These are phyloP conservation scores for Stenurella melanura DNA, from an alignment of 2,888 invertebrate species.

Conservation along the genomic window DNA sequence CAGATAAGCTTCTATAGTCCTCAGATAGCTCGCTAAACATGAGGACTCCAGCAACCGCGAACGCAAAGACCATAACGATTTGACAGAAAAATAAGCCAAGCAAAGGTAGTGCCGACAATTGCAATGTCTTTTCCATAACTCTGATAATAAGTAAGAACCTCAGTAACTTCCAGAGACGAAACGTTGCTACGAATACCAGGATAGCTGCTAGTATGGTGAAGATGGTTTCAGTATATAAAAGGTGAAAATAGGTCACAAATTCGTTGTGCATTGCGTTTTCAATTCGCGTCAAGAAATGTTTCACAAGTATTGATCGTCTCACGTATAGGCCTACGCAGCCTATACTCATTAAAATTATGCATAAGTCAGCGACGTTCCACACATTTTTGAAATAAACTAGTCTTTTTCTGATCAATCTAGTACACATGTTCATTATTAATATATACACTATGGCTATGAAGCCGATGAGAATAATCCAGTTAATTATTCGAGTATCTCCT, in stretches of 20 bases:
- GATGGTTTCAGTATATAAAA: constrained; percentile 58
- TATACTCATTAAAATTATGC: constrained; percentile 59
- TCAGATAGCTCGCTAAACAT: constrained; percentile 43
- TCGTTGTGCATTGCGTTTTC: constrained; percentile 61
- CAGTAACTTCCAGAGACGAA: constrained; percentile 65
- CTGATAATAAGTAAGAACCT: constrained; percentile 62
- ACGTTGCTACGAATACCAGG: constrained; percentile 63
- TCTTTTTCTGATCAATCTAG: constrained; percentile 52
- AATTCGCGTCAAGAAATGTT: constrained; percentile 51
- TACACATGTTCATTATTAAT: constrained; percentile 50
- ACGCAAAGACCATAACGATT: constrained; percentile 51
- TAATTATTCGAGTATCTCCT: constrained; percentile 48
- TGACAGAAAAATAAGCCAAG: constrained; percentile 57
- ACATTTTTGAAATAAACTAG: constrained; percentile 53
- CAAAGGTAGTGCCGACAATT: constrained; percentile 52
- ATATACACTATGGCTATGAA: constrained; percentile 58
- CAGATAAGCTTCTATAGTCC: constrained; percentile 53
- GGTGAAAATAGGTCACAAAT: constrained; percentile 63
- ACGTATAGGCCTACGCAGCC: constrained; percentile 55
- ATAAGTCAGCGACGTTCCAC: constrained; percentile 61
- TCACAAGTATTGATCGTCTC: constrained; percentile 50
- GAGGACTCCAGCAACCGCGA: constrained; percentile 46
- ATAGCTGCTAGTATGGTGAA: constrained; percentile 58
- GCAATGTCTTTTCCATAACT: constrained; percentile 63
- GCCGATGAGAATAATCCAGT: constrained; percentile 50